These are phyloP conservation scores for Acronicta aceris DNA, from an alignment of 2,888 invertebrate genomes.

Conservation along the genomic window DNA sequence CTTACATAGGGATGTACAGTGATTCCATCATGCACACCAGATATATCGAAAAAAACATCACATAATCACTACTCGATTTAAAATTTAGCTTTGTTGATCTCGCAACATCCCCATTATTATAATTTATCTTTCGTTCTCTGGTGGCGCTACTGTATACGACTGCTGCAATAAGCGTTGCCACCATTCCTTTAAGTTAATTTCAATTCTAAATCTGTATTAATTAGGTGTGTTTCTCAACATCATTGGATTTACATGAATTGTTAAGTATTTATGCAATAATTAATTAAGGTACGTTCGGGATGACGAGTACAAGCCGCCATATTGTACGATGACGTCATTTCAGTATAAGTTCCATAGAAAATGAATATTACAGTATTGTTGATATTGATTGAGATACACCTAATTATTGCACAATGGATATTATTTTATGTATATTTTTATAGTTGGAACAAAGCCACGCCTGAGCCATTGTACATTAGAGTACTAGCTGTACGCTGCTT, in stretches of 20 bases:
- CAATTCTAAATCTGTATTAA: conserved; percentile 32
- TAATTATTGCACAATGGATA: conserved; percentile 46
- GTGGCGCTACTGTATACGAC: conserved; percentile 58
- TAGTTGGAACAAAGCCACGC: conserved; percentile 64
- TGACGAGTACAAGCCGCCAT: conserved; percentile 46
- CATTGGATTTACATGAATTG: conserved; percentile 42
- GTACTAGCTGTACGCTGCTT: conserved; percentile 84
- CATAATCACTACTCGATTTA: conserved; percentile 10
- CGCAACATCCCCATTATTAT: conserved; percentile 32
- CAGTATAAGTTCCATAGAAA: conserved; percentile 30
- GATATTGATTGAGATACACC: conserved; percentile 44
- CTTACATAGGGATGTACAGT: neutral
- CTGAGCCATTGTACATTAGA: conserved; percentile 80
- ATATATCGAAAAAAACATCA: conserved; percentile 1
- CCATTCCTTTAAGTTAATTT: conserved; percentile 44
- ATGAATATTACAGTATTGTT: conserved; percentile 46
- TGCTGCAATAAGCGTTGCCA: conserved; percentile 53
- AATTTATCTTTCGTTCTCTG: conserved; percentile 32
- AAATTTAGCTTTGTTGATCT: conserved; percentile 53
- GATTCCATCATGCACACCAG: conserved; percentile 14
- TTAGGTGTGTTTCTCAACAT: conserved; percentile 48
- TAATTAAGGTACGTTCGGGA: conserved; percentile 49
- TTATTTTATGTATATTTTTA: conserved; percentile 61
- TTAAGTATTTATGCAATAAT: conserved; percentile 60
- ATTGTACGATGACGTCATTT: conserved; percentile 46